Conservation (phyloP, 2,113 vertebrate genomes). For the Pseudolaguvia tuberculata region DNA sequence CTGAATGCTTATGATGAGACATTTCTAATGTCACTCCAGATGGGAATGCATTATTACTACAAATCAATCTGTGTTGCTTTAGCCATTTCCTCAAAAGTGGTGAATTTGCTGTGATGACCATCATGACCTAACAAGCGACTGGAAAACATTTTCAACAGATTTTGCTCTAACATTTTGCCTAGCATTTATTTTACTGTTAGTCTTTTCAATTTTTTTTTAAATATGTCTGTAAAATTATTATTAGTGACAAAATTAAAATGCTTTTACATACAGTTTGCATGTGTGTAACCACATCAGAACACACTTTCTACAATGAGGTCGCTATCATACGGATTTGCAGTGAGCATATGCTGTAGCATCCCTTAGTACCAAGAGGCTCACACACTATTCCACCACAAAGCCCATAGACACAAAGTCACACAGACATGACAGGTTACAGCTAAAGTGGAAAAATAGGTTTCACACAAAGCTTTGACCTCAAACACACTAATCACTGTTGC, state of each 20-base stretch:
- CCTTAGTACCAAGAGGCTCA: no score
- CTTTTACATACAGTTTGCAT: not conserved
- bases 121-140: slow-evolving; percentile 37
- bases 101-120: slow-evolving; percentile 44
- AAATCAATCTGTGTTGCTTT: slow-evolving; percentile 12
- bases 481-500: no score
- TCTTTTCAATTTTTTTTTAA: no score
- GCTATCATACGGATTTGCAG: not conserved
- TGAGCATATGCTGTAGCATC: not conserved
- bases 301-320: not conserved
- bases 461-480: no score
- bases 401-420: no score
- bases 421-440: no score
- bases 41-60: slow-evolving; percentile 26
- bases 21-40: slow-evolving; percentile 26
- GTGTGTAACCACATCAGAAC: not conserved
- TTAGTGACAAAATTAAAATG: not conserved
- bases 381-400: no score
- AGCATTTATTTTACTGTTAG: no score
- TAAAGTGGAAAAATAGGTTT: no score
- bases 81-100: slow-evolving; percentile 8
- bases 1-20: slow-evolving; percentile 25
- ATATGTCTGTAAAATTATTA: no score
- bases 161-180: not conserved
- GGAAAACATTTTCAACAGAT: slow-evolving; percentile 32